Conservation (phyloP, 2,797 vertebrate species). For the Gallinago nigripennis region DNA sequence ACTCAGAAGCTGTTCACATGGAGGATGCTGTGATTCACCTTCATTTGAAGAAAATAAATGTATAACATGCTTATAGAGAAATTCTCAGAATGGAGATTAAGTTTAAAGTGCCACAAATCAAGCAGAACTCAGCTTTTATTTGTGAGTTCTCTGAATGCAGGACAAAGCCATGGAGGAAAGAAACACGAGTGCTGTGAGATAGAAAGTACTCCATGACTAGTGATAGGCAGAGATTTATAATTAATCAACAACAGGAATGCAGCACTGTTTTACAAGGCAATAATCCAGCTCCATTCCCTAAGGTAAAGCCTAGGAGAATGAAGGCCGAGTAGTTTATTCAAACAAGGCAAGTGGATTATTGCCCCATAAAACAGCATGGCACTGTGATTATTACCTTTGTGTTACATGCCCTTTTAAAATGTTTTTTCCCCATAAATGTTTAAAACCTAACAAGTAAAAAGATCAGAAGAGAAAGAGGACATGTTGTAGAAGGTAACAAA, state of each 20-base stretch:
- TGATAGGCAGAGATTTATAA: slow-evolving; percentile 36
- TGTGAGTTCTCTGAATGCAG: not conserved
- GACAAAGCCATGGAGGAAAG: not conserved
- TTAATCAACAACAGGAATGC: slow-evolving; percentile 42
- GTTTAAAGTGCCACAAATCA: not conserved
- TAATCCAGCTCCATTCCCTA: slow-evolving; percentile 51
- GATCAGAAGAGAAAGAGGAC: not conserved
- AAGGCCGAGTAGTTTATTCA: slow-evolving; percentile 62
- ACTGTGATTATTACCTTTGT: slow-evolving; percentile 61
- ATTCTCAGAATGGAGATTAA: not conserved
- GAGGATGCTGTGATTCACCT: not conserved
- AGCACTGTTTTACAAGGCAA: slow-evolving; percentile 61
- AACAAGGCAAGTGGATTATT: slow-evolving; percentile 61
- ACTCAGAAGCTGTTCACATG: not conserved
- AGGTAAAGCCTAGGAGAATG: slow-evolving; percentile 26
- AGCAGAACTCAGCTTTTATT: not conserved
- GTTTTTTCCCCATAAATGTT: slow-evolving; percentile 52
- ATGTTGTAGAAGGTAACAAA: not conserved
- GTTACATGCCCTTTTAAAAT: slow-evolving; percentile 49
- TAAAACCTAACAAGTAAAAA: slow-evolving; percentile 45
- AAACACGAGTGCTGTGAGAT: not conserved
- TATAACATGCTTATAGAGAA: not conserved
- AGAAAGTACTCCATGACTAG: not conserved
- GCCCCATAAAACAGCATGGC: slow-evolving; percentile 59
- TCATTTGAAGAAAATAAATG: not conserved